phyloP scores from a whole-genome alignment of 2,888 invertebrate genomes.

The Epiblema foenella region DNA sequence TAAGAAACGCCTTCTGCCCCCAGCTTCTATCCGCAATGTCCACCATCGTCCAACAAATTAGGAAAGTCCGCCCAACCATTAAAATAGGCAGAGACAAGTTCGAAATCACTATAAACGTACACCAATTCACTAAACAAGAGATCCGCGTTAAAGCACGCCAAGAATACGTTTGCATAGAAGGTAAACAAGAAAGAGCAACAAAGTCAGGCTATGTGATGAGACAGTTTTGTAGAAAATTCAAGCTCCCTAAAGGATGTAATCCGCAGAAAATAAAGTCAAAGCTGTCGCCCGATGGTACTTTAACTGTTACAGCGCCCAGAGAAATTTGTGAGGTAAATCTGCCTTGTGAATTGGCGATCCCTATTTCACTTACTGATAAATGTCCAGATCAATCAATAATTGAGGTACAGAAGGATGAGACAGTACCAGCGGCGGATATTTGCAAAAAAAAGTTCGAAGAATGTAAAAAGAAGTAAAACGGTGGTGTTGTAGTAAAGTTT shows the following conservation, averaged over 20 bases:
- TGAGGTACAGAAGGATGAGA: background rate
- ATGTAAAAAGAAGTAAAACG: background rate
- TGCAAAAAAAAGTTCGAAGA: slow-evolving; percentile 18
- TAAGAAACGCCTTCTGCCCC: slow-evolving; percentile 47
- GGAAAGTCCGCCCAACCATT: slow-evolving; percentile 61
- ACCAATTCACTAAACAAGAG: slow-evolving; percentile 67
- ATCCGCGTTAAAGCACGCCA: slow-evolving; percentile 68
- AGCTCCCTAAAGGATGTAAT: slow-evolving; percentile 67
- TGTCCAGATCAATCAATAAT: slow-evolving; percentile 17
- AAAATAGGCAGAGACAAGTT: slow-evolving; percentile 68
- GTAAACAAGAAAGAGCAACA: slow-evolving; percentile 70
- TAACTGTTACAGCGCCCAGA: slow-evolving; percentile 67
- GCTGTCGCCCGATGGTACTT: slow-evolving; percentile 63
- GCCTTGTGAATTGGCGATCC: slow-evolving; percentile 60
- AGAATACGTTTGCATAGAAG: slow-evolving; percentile 72
- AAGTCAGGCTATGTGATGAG: slow-evolving; percentile 61
- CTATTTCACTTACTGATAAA: slow-evolving; percentile 50
- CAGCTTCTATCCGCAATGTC: slow-evolving; percentile 50
- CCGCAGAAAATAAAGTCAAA: slow-evolving; percentile 60
- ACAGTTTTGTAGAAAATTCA: slow-evolving; percentile 70
- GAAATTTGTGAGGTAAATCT: slow-evolving; percentile 53
- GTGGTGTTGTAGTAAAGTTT: slow-evolving; percentile 6
- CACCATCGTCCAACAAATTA: slow-evolving; percentile 53
- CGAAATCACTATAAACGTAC: slow-evolving; percentile 67
- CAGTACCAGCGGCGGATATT: background rate